Evolutionary conservation across 2,888 invertebrate genomes (phyloP).

Genomic region (Scelioninae gen. 2): DNA sequence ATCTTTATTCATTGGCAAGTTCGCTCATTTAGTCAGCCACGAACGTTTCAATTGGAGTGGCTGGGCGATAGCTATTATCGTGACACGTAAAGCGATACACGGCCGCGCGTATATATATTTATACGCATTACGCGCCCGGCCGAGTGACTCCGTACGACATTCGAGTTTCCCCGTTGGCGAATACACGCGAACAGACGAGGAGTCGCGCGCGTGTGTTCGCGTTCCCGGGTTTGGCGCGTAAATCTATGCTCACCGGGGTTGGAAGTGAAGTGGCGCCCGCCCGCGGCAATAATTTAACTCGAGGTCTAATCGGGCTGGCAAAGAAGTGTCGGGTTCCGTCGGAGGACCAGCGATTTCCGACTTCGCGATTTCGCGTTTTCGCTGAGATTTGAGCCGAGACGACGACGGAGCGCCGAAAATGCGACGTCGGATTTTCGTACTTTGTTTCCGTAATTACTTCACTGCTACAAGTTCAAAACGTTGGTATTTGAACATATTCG

Average conservation of each 20-base stretch:
- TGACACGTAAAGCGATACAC: slow-evolving; percentile 55
- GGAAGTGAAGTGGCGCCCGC: slow-evolving; percentile 65
- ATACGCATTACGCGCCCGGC: slow-evolving; percentile 31
- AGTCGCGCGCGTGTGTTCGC: slow-evolving; percentile 39
- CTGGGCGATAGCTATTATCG: slow-evolving; percentile 54
- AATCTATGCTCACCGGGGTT: slow-evolving; percentile 58
- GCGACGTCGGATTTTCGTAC: no score
- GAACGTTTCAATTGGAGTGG: slow-evolving; percentile 58
- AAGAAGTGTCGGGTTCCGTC: slow-evolving; percentile 64
- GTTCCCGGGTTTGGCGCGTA: slow-evolving; percentile 54
- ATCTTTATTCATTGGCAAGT: slow-evolving; percentile 55
- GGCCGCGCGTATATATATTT: slow-evolving; percentile 36
- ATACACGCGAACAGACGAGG: slow-evolving; percentile 48
- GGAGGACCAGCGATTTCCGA: no score
- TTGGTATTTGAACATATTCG: no score
- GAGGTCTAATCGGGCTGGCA: slow-evolving; percentile 70
- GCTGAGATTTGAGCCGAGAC: no score
- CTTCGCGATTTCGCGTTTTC: no score
- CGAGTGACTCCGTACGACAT: slow-evolving; percentile 44
- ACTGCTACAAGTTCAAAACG: no score
- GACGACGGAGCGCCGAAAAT: no score
- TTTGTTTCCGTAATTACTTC: no score
- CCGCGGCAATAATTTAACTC: slow-evolving; percentile 70
- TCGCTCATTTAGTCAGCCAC: slow-evolving; percentile 49
- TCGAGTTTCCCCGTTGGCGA: slow-evolving; percentile 46